Conservation (phyloP, 2,113 vertebrate species). For the Sinocyclocheilus maitianheensis region DNA sequence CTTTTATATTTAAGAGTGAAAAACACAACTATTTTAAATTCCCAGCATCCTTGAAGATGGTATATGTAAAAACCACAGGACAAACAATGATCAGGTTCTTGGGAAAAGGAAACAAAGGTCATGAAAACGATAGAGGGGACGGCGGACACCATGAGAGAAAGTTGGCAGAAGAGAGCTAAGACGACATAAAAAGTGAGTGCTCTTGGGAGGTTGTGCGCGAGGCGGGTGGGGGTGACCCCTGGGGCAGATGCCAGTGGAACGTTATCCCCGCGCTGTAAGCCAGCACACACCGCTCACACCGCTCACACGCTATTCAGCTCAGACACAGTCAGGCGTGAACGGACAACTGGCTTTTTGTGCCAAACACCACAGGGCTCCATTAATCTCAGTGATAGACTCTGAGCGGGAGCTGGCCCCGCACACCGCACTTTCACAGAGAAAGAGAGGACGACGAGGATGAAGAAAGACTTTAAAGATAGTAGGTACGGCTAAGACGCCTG, state of each 20-base stretch:
- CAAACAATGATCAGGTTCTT: conserved; percentile 11
- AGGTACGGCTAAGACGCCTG: conserved; percentile 58
- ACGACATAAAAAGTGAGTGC: background rate
- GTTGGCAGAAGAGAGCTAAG: conserved; percentile 11
- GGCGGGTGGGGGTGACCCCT: conserved; percentile 60
- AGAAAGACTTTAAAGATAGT: conserved; percentile 55
- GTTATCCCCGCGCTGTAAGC: conserved; percentile 66
- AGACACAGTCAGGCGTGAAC: conserved; percentile 63
- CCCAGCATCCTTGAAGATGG: background rate
- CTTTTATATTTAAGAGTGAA: background rate
- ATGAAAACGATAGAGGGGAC: background rate
- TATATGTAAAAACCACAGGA: background rate
- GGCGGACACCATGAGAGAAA: background rate
- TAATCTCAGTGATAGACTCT: conserved; percentile 67
- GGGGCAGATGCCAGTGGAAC: conserved; percentile 67
- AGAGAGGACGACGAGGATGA: conserved; percentile 50
- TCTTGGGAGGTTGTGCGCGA: conserved; percentile 55
- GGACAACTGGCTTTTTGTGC: conserved; percentile 68
- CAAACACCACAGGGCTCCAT: conserved; percentile 63
- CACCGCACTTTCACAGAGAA: conserved; percentile 46
- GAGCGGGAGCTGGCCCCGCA: conserved; percentile 54
- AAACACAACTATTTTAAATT: background rate
- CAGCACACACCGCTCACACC: conserved; percentile 66
- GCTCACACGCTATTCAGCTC: conserved; percentile 59
- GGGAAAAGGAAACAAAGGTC: conserved; percentile 28